Percentiles rank a stretch among this genome's conserved stretches.
phyloP scores from a whole-genome alignment of 2,113 vertebrate species.

The Poeciliopsis retropinna region DNA sequence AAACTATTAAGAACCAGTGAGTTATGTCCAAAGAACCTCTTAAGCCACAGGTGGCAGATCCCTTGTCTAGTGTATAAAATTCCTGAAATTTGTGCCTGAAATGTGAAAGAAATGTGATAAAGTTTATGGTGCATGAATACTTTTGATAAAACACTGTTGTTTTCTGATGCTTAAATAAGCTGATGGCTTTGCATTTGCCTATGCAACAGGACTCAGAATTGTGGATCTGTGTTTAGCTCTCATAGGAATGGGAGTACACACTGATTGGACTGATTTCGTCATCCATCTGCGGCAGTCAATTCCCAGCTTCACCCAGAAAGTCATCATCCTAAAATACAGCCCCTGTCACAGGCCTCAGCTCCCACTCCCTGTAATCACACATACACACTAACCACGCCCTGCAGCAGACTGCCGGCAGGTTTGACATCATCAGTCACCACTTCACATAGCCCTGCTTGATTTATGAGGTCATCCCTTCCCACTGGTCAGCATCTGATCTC shows the following conservation, averaged over 20 bases:
- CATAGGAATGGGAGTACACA: conserved; percentile 20
- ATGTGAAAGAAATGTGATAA: no score
- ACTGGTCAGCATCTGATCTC: conserved; percentile 20
- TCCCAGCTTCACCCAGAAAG: conserved; percentile 58
- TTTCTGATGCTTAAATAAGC: background rate
- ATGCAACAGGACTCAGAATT: background rate
- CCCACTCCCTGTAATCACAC: conserved; percentile 36
- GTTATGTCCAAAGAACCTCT: background rate
- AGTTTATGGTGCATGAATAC: background rate
- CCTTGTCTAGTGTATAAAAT: no score
- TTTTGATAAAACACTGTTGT: background rate
- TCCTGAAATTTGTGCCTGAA: no score
- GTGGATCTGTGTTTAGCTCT: conserved; percentile 45
- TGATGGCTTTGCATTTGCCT: background rate
- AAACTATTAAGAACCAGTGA: background rate
- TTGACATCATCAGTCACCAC: conserved; percentile 13
- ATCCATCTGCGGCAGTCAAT: conserved; percentile 54
- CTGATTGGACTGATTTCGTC: conserved; percentile 59
- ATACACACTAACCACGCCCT: conserved; percentile 24
- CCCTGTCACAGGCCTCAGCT: conserved; percentile 29
- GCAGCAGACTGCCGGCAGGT: background rate
- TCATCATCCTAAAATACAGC: conserved; percentile 65
- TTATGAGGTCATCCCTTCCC: conserved; percentile 53
- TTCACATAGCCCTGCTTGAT: conserved; percentile 26
- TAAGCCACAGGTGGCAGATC: no score